A percentile compares a stretch with the other conserved stretches of the same genome.
Conservation (phyloP, 1,140 invertebrate species). For the Microplitis demolitor region DNA sequence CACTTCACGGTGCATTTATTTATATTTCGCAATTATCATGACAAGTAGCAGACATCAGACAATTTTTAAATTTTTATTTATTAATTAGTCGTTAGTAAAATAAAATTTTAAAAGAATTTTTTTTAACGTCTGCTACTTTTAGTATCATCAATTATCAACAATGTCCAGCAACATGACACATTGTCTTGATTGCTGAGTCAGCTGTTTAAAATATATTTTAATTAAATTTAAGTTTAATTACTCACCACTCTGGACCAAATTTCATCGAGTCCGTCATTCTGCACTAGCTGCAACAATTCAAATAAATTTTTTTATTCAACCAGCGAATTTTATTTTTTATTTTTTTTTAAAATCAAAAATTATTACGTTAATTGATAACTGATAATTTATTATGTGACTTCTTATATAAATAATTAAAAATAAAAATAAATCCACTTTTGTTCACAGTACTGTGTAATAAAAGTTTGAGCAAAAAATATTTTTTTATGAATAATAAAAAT, state of each 20-base stretch:
- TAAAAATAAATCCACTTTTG: too few relatives aligned
- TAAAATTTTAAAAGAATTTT: neutral
- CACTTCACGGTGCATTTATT: neutral
- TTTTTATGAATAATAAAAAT: neutral
- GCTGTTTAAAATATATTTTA: too few relatives aligned
- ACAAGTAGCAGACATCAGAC: too few relatives aligned
- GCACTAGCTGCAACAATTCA: slow-evolving; percentile 37
- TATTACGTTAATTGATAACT: neutral
- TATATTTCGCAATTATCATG: too few relatives aligned
- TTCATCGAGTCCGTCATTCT: slow-evolving; percentile 75
- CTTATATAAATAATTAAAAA: too few relatives aligned
- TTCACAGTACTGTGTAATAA: too few relatives aligned
- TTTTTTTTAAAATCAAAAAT: too few relatives aligned
- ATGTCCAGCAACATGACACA: neutral
- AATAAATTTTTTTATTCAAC: too few relatives aligned
- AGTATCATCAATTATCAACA: slow-evolving; percentile 7
- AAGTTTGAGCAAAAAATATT: neutral
- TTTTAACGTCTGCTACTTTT: neutral
- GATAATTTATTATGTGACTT: neutral
- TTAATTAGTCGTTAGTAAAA: too few relatives aligned
- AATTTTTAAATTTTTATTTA: too few relatives aligned
- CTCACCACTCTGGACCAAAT: slow-evolving; percentile 74
- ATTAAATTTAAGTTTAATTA: slow-evolving; percentile 20
- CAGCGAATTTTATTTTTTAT: too few relatives aligned
- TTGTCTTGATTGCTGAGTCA: too few relatives aligned